Evolutionary conservation across 2,113 vertebrate species (phyloP).

Genomic region (Rhinolophus sinicus): DNA sequence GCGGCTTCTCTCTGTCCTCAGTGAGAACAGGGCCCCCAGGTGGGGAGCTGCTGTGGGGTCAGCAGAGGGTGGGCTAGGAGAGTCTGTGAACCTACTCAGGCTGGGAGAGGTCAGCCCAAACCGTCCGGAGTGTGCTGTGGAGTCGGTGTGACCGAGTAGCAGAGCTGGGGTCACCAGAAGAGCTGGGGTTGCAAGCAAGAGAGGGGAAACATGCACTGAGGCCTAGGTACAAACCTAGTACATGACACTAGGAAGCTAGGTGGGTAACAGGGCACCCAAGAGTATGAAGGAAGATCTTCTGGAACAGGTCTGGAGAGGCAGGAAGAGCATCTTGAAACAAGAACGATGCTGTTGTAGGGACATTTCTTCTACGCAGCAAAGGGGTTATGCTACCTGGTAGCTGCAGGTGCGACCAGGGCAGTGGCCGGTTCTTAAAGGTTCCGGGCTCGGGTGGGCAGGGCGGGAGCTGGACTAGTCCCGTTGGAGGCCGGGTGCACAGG

Average conservation of each 20-base stretch:
- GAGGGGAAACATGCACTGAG: not conserved
- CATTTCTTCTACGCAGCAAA: not conserved
- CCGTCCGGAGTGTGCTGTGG: fast-evolving
- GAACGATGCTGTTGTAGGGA: not conserved
- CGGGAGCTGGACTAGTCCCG: constrained; percentile 19
- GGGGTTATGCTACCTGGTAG: not conserved
- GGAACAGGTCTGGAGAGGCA: not conserved
- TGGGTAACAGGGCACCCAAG: not conserved
- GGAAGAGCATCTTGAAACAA: not conserved
- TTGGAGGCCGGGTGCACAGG: constrained; percentile 70
- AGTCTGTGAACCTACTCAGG: fast-evolving
- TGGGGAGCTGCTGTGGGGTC: not conserved
- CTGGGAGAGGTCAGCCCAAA: not conserved
- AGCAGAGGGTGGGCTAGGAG: not conserved
- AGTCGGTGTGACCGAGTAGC: fast-evolving
- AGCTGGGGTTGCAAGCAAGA: not conserved
- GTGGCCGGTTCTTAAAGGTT: constrained; percentile 51
- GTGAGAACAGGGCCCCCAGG: not conserved
- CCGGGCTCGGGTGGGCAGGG: constrained; percentile 61
- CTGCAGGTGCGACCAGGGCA: not conserved
- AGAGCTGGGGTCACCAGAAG: not conserved
- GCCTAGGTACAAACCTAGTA: not conserved
- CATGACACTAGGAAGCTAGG: not conserved
- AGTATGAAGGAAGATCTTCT: not conserved
- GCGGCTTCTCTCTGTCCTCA: not conserved